Evolutionary conservation across 2,888 invertebrate species (phyloP).

Genomic region (Acrocera orbiculus): DNA sequence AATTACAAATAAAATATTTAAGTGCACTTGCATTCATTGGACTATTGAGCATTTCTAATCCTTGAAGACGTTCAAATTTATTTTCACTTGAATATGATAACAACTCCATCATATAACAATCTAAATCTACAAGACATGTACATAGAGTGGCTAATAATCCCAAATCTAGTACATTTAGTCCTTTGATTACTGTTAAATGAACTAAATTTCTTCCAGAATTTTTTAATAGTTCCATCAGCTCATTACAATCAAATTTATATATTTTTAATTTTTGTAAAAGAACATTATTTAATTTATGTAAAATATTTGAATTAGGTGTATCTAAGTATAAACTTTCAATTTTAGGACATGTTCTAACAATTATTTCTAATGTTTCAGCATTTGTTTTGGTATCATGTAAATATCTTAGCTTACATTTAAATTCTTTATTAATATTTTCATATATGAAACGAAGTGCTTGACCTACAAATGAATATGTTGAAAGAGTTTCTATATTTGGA

Average conservation of each 20-base stretch:
- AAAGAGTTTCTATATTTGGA: constrained; percentile 44
- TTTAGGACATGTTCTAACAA: constrained; percentile 41
- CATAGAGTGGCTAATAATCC: constrained; percentile 41
- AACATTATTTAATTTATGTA: constrained; percentile 32
- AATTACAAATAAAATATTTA: constrained; percentile 42
- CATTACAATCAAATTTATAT: constrained; percentile 42
- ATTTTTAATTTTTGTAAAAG: constrained; percentile 40
- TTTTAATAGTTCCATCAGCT: constrained; percentile 39
- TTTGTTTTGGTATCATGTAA: constrained; percentile 48
- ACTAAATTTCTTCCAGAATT: constrained; percentile 37
- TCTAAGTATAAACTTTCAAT: constrained; percentile 48
- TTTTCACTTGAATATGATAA: constrained; percentile 38
- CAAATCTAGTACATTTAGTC: constrained; percentile 39
- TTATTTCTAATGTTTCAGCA: constrained; percentile 38
- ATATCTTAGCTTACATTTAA: constrained; percentile 46
- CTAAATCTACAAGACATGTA: constrained; percentile 41
- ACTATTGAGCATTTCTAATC: constrained; percentile 48
- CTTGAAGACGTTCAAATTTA: constrained; percentile 42
- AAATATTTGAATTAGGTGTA: constrained; percentile 38
- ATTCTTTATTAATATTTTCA: constrained; percentile 36
- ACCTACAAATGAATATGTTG: constrained; percentile 51
- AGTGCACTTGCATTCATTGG: constrained; percentile 37
- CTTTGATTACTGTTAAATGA: constrained; percentile 40
- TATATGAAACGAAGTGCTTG: constrained; percentile 39
- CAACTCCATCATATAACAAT: constrained; percentile 47